Base-by-base conservation (phyloP, 2,888 invertebrate genomes). In the Agrochola macilenta region DNA sequence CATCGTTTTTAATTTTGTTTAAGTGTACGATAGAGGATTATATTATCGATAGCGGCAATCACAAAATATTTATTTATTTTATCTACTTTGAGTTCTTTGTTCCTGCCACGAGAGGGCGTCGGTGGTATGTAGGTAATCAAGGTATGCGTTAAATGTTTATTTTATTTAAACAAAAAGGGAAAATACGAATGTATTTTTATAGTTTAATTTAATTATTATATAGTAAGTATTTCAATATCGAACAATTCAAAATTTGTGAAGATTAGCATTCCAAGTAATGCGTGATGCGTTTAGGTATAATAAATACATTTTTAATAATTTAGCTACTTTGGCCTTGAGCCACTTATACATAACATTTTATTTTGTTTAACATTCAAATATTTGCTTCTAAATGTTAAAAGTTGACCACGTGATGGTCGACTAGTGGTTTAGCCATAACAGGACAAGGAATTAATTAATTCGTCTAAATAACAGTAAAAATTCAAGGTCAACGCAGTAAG, bases 1-100 rank as follows among this genome's bases (percentile, higher is more conserved):
- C 52, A 75, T 79, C 57, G 58, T 76, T 60, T 81, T 74, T 83
- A 81, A 83, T 76, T 83, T 74, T 76, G 70, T 74, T 74, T 72
- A 58, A 79, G 75, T 84, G 69, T 80, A 75, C 17, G 80, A 75
- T 75, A 79, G 11, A 57, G 60, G 20, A 75, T 70, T 61, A 61
- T 39, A 26, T 46, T 84, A 81, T 72, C 69, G 57, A 75, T 78
- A 63, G 39, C 69, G 30, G 69, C 58, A 69, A 68, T 68, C 63
- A 17, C 35, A 63, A 79, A 69, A 79, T 69, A 72, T 64, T 68
- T 74, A 17, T 75, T 43, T 17, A 43, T 46, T 58, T 20, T 58
- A 83, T 70, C 49, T 58, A 14, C 46, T 26, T 52, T 54, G 20
- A 43, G 54, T 60, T 61, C 2, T 12, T 5, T 39, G 8, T 30